Evolutionary conservation across 2,888 invertebrate genomes (phyloP), one percentile per base, ranked within the genome.

Genomic region (Steinernema scapterisci): DNA sequence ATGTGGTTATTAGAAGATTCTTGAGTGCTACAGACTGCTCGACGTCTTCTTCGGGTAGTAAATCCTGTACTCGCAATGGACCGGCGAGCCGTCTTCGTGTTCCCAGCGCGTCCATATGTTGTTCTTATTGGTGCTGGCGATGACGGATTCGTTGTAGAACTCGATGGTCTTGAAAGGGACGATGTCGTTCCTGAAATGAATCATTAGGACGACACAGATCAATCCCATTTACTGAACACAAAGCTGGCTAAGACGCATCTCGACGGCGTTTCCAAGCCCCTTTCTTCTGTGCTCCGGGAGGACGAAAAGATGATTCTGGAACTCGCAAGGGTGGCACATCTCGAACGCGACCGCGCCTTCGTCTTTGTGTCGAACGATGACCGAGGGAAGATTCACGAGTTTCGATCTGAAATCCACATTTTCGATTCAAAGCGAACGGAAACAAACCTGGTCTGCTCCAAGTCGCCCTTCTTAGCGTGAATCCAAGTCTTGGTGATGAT

Each of bases 281-380:
- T 31, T 27, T 6, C 31, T 25, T 2, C 63, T 25, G 31, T 63
- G 63, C 6, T 63, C 63, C 5, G 21, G 25, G 1, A 63, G 31
- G 3, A 63, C 63, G 31, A 63, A 63, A n/a, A 63, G 63, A 31
- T 63, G 63, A 16, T 63, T 63, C 63, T 63, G 31, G 63, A 63
- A 63, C 38, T 27, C 63, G 19, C 63, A 63, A 11, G 63, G 63
- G 31, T 63, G 63, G 31, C 63, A 31, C 27, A 63, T 38, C 31
- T 63, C 63, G 16, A 63, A 63, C 6, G 63, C 63, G 7, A 63
- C 63, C 6, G 63, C 63, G 31, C 63, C 63, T 7, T 63, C 31
- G 7, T 63, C 27, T 25, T 31, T 27, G 27, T 63, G 31, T 16
- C 63, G 63, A n/a, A 63, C 31, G 1, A 63, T 16, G 9, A 31